Percentiles rank a stretch among this genome's conserved stretches.
These are phyloP conservation scores for Heterohyrax brucei DNA, from an alignment of 2,797 vertebrate species.

Conservation along the genomic window DNA sequence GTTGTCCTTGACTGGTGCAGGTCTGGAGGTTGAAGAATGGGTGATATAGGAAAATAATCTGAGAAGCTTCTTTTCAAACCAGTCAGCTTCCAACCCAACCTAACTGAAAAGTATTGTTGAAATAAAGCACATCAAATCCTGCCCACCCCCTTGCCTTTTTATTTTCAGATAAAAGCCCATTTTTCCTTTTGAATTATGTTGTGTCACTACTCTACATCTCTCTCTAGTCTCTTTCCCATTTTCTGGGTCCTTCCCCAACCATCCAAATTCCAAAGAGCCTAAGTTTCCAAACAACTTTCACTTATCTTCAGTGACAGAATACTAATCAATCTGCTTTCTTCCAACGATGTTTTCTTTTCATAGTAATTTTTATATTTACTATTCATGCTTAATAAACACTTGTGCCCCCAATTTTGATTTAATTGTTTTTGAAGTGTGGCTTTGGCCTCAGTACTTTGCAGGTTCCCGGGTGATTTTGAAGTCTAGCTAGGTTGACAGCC, in stretches of 20 bases:
- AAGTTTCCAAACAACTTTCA: not conserved
- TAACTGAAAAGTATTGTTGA: not conserved
- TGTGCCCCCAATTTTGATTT: not conserved
- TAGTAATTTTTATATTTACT: constrained; percentile 23
- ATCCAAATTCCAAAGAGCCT: not conserved
- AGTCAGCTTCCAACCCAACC: not conserved
- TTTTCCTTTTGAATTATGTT: not conserved
- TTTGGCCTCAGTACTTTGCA: not conserved
- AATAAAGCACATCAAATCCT: not conserved
- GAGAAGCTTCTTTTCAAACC: not conserved
- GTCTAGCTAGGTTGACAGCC: not conserved
- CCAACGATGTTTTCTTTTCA: not conserved
- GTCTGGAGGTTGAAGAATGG: not conserved
- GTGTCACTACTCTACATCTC: not conserved
- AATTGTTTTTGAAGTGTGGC: not conserved
- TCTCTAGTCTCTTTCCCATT: not conserved
- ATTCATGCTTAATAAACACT: not conserved
- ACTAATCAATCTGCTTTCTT: not conserved
- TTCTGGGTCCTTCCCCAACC: not conserved
- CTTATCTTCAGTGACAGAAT: not conserved
- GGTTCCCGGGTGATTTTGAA: not conserved
- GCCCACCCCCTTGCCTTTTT: not conserved
- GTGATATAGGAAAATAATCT: not conserved
- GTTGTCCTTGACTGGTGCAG: not conserved
- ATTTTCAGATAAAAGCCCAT: not conserved